Base-by-base conservation (phyloP, 2,113 vertebrate species). In the Turdus rufiventris region DNA sequence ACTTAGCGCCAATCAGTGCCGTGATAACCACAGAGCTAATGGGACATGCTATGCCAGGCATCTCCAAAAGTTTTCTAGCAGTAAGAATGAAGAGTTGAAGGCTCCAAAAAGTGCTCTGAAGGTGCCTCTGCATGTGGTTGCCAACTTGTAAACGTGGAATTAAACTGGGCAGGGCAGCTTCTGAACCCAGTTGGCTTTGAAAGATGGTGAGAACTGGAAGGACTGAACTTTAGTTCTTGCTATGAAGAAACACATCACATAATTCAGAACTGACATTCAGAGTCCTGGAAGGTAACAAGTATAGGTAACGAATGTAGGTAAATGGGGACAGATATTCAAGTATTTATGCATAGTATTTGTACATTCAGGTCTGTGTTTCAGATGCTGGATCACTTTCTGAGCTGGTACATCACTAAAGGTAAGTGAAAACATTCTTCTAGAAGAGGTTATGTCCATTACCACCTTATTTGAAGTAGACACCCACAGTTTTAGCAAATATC, bases 41-140 rank as follows among this genome's bases (percentile, higher is more conserved):
- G 38, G 24, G 56, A 65, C 0, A 0, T 23, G 29, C 17, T 38
- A 8, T 6, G 33, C 21, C n/a, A 48, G 29, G 23, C 5, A 1
- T 10, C 26, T 72, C 40, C 33, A 20, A 13, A 54, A 26, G 16
- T 76, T 83, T 51, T 84, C 14, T 28, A 45, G 54, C 8, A 28
- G 14, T 65, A 43, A 51, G 18, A 43, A 61, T 0, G 4, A 61
- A 51, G 36, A 79, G 21, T 12, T 65, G 14, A 76, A 73, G 36
- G 36, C 36, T 68, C 14, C 16, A 25, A 43, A 23, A 78, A 43
- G 26, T n/a, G 24, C n/a, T 65, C 62, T 40, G 45, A 79, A 68
- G 28, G 24, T n/a, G 25, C 17, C 31, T 65, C 63, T 73, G 58
- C 20, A 7, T 8, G 3, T 25, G 10, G 15, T 18, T 63, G 23